Conservation (phyloP, 2,888 invertebrate species). For the Drosophila demipolita region DNA sequence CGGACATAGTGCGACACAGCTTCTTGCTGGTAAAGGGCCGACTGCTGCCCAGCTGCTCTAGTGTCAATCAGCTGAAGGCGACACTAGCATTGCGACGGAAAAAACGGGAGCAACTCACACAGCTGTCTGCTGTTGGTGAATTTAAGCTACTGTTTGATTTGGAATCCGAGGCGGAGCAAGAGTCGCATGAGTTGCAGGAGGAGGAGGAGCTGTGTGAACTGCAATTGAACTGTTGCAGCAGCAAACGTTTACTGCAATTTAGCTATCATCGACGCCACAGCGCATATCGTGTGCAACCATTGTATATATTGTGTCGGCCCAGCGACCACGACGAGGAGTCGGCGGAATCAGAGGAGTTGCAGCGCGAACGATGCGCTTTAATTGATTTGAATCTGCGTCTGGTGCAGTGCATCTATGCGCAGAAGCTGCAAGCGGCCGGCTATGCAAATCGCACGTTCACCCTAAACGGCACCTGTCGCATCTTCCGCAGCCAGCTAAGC, state of each 20-base stretch:
- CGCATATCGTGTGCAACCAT: constrained; percentile 86
- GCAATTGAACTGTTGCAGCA: constrained; percentile 64
- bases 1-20: constrained; percentile 76
- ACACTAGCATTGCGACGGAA: constrained; percentile 34
- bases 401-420: constrained; percentile 94
- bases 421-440: constrained; percentile 93
- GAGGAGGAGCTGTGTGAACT: constrained; percentile 30
- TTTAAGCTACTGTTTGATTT: constrained; percentile 82
- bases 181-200: neutral
- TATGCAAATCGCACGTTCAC: constrained; percentile 91
- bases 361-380: constrained; percentile 88
- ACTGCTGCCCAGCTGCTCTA: constrained; percentile 68
- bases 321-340: constrained; percentile 87
- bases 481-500: constrained; percentile 90
- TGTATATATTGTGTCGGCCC: constrained; percentile 93
- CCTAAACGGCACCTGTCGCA: constrained; percentile 90
- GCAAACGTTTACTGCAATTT: constrained; percentile 51
- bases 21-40: constrained; percentile 82
- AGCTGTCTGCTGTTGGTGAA: constrained; percentile 66
- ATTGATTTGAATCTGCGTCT: constrained; percentile 92
- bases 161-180: neutral
- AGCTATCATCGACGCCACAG: constrained; percentile 51
- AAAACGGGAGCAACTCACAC: constrained; percentile 48
- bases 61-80: constrained; percentile 59
- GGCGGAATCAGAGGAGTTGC: constrained; percentile 85